Base-by-base conservation (phyloP, 2,113 vertebrate genomes). In the Stigmatopora argus region DNA sequence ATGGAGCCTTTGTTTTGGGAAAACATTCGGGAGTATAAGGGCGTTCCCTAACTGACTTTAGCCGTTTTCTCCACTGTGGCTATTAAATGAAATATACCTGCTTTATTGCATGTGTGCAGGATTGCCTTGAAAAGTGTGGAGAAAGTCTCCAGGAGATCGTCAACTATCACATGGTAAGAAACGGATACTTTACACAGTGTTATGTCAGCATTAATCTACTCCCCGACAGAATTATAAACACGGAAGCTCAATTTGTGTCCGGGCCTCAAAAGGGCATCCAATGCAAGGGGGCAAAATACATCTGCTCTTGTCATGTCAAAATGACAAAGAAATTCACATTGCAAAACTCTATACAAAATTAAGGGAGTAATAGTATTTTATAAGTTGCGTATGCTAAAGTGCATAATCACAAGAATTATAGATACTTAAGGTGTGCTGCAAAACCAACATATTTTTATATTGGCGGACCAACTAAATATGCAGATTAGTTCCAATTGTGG, bases 71-170 rank as follows among this genome's bases (percentile, higher is more conserved):
- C 56, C 51, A 60, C 56, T 26, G 18, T 47, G 52, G 21, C 17
- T n/a, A 14, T 19, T 45, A 4, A 56, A 18, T 52, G 35, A 58
- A 31, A 15, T 38, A 34, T 38, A 34, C 18, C 44, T 12, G 45
- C 56, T 70, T 65, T 41, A 8, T 23, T 4, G 51, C 38, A 35
- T 65, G 45, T 65, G 19, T 26, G 19, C 83, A 99, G 96, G 89
- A 89, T 78, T 96, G 92, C 83, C 90, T 99, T 83, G 90, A 91
- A 4, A 98, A 96, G 83, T 98, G 96, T 89, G 95, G 96, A 12
- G 94, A 96, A 74, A 95, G 93, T 56, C 93, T 99, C 53, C 95
- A 97, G 82, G 97, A 99, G 88, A 96, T 98, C 79, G 94, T 97
- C 80, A 96, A 95, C 89, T 97, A 96, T 77, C 95, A 99, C 81